Conservation (phyloP, 2,113 vertebrate genomes). For the Perca flavescens region DNA sequence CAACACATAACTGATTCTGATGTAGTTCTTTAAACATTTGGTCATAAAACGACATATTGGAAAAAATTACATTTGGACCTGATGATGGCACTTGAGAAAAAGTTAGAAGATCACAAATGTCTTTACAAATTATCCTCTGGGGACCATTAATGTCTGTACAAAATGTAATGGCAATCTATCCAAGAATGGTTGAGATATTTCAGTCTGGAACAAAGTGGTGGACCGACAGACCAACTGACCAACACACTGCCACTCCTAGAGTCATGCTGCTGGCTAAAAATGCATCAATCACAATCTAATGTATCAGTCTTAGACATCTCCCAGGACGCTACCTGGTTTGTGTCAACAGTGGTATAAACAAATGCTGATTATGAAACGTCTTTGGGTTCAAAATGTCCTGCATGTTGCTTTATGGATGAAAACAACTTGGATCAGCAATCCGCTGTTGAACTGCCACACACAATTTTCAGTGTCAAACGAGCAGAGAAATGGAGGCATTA, state of each 20-base stretch:
- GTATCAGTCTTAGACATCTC: constrained; percentile 1
- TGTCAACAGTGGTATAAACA: constrained; percentile 25
- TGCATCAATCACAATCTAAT: not conserved
- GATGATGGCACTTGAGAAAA: not conserved
- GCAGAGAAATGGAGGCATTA: constrained; percentile 60
- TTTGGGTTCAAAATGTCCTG: constrained; percentile 29
- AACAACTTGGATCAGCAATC: constrained; percentile 50
- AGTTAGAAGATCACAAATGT: not conserved
- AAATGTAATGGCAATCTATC: not conserved
- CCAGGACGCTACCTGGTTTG: not conserved
- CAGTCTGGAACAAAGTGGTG: not conserved
- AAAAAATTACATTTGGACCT: not conserved
- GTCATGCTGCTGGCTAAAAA: not conserved
- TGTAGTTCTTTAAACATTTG: too few relatives aligned
- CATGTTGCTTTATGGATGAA: constrained; percentile 38
- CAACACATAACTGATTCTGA: too few relatives aligned
- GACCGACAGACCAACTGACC: not conserved
- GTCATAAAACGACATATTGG: too few relatives aligned
- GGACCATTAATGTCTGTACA: not conserved
- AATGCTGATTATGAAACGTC: constrained; percentile 42
- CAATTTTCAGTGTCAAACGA: constrained; percentile 51
- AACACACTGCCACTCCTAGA: not conserved
- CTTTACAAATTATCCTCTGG: not conserved
- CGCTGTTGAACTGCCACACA: constrained; percentile 16
- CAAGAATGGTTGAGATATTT: not conserved